Conservation (phyloP, 2,888 invertebrate genomes). For the Euspilapteryx auroguttella region DNA sequence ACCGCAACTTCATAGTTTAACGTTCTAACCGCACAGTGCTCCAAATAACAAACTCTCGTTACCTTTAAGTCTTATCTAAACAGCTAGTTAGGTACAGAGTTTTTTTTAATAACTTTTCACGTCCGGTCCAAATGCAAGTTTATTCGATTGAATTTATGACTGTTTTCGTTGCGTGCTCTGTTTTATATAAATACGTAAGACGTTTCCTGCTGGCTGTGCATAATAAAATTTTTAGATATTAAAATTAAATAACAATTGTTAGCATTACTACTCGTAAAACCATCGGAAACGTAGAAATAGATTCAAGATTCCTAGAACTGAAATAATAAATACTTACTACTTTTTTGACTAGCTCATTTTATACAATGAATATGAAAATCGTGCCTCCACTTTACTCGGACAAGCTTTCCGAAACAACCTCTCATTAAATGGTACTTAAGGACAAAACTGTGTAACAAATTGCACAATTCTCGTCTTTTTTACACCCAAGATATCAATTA, state of each 20-base stretch:
- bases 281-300: too few species aligned
- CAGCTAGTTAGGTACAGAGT: conserved; percentile 22
- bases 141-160: conserved; percentile 55
- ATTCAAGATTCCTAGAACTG: too few species aligned
- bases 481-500: too few species aligned
- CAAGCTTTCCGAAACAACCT: too few species aligned
- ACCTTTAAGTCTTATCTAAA: conserved; percentile 39
- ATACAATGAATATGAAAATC: too few species aligned
- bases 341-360: too few species aligned
- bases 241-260: conserved; percentile 48
- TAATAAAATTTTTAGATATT: conserved; percentile 40
- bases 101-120: conserved; percentile 45
- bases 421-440: too few species aligned
- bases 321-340: too few species aligned
- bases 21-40: not conserved
- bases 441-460: too few species aligned
- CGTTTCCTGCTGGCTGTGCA: conserved; percentile 45
- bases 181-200: conserved; percentile 50
- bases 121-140: conserved; percentile 37
- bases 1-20: conserved; percentile 26
- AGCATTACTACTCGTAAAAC: too few species aligned
- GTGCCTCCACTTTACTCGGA: too few species aligned
- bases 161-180: conserved; percentile 53
- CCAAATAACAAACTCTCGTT: not conserved
- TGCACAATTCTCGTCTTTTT: too few species aligned